phyloP scores from a whole-genome alignment of 2,113 vertebrate species.

The Stictonetta naevosa region DNA sequence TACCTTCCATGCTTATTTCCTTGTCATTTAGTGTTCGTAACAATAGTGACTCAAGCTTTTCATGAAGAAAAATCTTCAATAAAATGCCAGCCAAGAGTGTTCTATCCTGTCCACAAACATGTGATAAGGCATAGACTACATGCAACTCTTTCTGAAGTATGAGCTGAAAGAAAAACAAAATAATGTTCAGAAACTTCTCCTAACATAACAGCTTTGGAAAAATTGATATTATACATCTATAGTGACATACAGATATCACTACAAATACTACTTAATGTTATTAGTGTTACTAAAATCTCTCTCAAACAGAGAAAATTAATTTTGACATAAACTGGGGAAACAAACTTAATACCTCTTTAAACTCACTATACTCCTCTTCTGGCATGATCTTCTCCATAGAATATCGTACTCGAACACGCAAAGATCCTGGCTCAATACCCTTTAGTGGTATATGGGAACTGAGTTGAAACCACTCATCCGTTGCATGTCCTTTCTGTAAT shows the following conservation, averaged over 20 bases:
- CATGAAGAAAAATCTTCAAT: constrained; percentile 93
- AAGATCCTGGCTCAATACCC: constrained; percentile 94
- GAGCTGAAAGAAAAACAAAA: constrained; percentile 81
- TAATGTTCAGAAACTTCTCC: constrained; percentile 7
- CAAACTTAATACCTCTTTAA: constrained; percentile 89
- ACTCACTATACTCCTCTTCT: constrained; percentile 96
- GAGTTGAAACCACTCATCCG: constrained; percentile 97
- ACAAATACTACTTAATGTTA: not conserved
- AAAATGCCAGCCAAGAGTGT: constrained; percentile 93
- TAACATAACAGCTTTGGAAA: not conserved
- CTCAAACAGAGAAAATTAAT: constrained; percentile 3
- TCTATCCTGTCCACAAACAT: constrained; percentile 96
- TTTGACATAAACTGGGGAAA: constrained; percentile 40
- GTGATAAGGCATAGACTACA: constrained; percentile 92
- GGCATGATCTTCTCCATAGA: constrained; percentile 99
- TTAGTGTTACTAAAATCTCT: not conserved
- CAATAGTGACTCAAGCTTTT: constrained; percentile 89
- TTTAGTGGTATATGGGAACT: constrained; percentile 95
- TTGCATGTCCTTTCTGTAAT: constrained; percentile 93
- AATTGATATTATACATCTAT: too few relatives aligned
- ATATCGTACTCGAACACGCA: constrained; percentile 92
- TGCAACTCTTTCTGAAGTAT: constrained; percentile 93
- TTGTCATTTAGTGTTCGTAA: constrained; percentile 93
- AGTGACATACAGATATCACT: not conserved
- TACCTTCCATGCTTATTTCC: constrained; percentile 97